Evolutionary conservation across 2,113 vertebrate genomes (phyloP), one percentile per base, ranked within the genome.

Genomic region (Percina caprodes): DNA sequence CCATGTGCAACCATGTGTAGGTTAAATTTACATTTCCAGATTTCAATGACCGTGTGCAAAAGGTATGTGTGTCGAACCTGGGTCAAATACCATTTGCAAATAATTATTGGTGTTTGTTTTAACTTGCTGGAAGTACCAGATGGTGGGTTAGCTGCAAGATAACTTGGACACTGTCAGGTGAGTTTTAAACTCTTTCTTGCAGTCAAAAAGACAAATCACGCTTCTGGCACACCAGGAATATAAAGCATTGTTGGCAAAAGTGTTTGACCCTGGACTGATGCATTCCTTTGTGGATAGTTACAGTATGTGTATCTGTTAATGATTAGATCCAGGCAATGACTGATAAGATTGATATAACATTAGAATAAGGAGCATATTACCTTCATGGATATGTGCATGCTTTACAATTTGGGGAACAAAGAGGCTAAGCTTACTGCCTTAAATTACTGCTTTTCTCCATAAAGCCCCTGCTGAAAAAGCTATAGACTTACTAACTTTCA

Each of bases 91-190:
- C 82, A 90, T 89, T 91, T 87, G 84, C 55, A 58, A 90, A 90
- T 84, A 91, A 91, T 86, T 86, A 84, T 33, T 85, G 42, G 69
- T 87, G 81, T 91, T 91, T 92, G 79, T 88, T 86, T 90, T 78
- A 80, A 87, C 68, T 77, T 82, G 62, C 74, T 84, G 39, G 19
- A 85, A 83, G 76, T 23, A 66, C 82, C 88, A 89, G 84, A 89
- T 88, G 80, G 71, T 70, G 60, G 30, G n/a, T 81, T 83, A 52
- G 68, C 74, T 3, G 51, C 54, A 54, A 71, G 51, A 77, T 78
- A 77, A 56, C 54, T 81, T 13, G 45, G 4, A 59, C 19, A 79
- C 79, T 76, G 79, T 86, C 81, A 83, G 74, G 66, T 84, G 74
- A 84, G 33, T 58, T 77, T 80, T 66, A 48, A 79, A 84, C 55